phyloP scores from a whole-genome alignment of 2,113 vertebrate species.

The Limanda limanda region DNA sequence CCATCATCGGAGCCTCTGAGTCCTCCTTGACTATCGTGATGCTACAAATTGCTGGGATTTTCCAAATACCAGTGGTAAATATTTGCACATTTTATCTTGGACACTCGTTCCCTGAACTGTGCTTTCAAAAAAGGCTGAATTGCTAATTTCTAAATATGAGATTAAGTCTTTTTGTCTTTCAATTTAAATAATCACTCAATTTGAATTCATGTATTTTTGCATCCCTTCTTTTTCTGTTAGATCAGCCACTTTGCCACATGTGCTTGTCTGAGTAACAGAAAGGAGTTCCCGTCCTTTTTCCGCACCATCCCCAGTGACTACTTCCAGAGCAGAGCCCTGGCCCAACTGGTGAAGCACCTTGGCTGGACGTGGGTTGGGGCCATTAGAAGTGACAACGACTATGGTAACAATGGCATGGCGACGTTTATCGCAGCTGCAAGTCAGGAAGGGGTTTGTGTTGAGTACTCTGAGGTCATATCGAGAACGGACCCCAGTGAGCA shows the following conservation, averaged over 20 bases:
- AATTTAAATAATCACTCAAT: background rate
- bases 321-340: slow-evolving; percentile 82
- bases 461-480: slow-evolving; percentile 80
- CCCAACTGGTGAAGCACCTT: slow-evolving; percentile 80
- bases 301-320: slow-evolving; percentile 85
- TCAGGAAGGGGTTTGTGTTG: slow-evolving; percentile 79
- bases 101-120: background rate
- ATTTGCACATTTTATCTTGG: background rate
- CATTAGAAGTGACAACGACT: slow-evolving; percentile 83
- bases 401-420: slow-evolving; percentile 82
- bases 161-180: no score
- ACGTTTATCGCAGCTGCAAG: slow-evolving; percentile 77
- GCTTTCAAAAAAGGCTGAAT: background rate
- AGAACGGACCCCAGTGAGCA: slow-evolving; percentile 72
- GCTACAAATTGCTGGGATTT: slow-evolving; percentile 76
- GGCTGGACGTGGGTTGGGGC: slow-evolving; percentile 84
- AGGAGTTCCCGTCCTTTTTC: slow-evolving; percentile 80
- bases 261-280: slow-evolving; percentile 82
- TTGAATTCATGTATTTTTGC: background rate
- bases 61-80: slow-evolving; percentile 82
- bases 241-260: slow-evolving; percentile 86
- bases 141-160: no score
- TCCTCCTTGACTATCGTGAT: slow-evolving; percentile 83
- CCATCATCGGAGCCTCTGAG: slow-evolving; percentile 82
- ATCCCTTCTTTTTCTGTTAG: slow-evolving; percentile 43